A percentile compares a stretch with the other conserved stretches of the same genome.
phyloP scores from a whole-genome alignment of 2,888 invertebrate genomes.

The Agrochola lychnidis region DNA sequence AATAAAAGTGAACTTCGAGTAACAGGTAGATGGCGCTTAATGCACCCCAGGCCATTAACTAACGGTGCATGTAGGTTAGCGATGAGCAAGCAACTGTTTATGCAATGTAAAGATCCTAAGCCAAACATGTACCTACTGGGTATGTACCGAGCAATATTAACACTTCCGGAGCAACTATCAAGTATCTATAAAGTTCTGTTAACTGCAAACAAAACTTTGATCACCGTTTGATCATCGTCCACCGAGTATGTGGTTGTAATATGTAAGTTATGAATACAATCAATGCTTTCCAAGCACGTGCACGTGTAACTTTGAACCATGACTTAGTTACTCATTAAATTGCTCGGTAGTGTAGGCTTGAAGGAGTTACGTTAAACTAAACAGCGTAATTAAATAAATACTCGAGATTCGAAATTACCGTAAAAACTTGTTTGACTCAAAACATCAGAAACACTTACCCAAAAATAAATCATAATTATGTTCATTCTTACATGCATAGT shows the following conservation, averaged over 20 bases:
- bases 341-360: background rate
- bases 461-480: background rate
- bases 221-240: slow-evolving; percentile 19
- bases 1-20: slow-evolving; percentile 37
- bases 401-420: background rate
- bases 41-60: slow-evolving; percentile 30
- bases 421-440: background rate
- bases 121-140: slow-evolving; percentile 3
- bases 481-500: background rate
- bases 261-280: slow-evolving; percentile 18
- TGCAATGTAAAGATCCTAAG: slow-evolving; percentile 13
- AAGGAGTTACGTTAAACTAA: background rate
- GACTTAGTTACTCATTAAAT: background rate
- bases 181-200: slow-evolving; percentile 37
- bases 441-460: background rate
- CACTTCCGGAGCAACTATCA: slow-evolving; percentile 8
- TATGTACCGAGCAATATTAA: slow-evolving; percentile 16
- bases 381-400: background rate
- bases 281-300: slow-evolving; percentile 13
- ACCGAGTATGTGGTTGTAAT: background rate
- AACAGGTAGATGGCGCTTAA: slow-evolving; percentile 43
- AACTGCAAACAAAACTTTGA: slow-evolving; percentile 31
- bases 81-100: slow-evolving; percentile 25
- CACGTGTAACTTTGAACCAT: background rate
- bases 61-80: slow-evolving; percentile 25